phyloP scores from a whole-genome alignment of 2,888 invertebrate genomes.

The Platerodrilus igneus region DNA sequence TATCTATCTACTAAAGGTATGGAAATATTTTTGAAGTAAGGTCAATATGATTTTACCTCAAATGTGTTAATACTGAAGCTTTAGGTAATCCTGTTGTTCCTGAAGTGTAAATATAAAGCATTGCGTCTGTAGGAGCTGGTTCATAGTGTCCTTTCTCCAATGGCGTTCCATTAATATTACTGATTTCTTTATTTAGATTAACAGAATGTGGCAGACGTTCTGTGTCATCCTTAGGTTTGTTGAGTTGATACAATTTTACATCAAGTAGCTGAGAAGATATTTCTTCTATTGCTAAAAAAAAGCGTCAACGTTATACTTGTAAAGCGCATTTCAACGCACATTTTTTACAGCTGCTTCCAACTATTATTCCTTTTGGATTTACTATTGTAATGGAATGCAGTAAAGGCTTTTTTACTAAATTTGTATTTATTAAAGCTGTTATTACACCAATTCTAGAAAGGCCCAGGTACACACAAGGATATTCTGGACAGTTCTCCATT shows the following conservation, averaged over 20 bases:
- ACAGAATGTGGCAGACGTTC: conserved; percentile 14
- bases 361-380: conserved; percentile 74
- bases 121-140: too few species aligned
- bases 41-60: conserved; percentile 61
- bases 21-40: too few species aligned
- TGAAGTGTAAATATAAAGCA: conserved; percentile 90
- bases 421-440: conserved; percentile 87
- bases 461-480: conserved; percentile 86
- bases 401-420: conserved; percentile 74
- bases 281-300: background rate
- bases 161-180: conserved; percentile 3
- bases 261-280: background rate
- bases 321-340: conserved; percentile 7
- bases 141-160: conserved; percentile 43
- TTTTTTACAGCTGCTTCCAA: conserved; percentile 55
- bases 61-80: conserved; percentile 89
- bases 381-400: conserved; percentile 80
- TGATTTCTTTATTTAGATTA: conserved; percentile 29
- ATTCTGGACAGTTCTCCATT: conserved; percentile 86
- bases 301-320: background rate
- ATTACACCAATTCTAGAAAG: conserved; percentile 79
- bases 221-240: conserved; percentile 8
- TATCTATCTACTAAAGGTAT: too few species aligned
- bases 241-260: conserved; percentile 41
- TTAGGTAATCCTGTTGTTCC: conserved; percentile 97